A percentile compares a stretch with the other conserved stretches of the same genome.
Conservation (phyloP, 2,888 invertebrate genomes). For the Temnothorax unifasciatus region DNA sequence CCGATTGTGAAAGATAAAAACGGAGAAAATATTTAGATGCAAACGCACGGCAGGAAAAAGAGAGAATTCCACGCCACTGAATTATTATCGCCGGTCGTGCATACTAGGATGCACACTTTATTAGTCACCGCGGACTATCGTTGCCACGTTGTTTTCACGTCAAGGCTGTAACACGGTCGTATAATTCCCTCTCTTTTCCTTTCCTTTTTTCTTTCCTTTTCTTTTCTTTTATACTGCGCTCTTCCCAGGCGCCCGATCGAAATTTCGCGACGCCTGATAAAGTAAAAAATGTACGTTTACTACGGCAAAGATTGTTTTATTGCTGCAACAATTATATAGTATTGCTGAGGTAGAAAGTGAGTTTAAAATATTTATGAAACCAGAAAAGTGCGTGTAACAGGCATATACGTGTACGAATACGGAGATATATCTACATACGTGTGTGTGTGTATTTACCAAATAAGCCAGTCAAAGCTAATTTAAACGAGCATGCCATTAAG, state of each 20-base stretch:
- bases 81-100: slow-evolving; percentile 39
- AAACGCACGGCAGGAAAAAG: not conserved
- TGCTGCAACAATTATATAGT: not conserved
- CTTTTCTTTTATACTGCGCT: not conserved
- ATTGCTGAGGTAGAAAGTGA: slow-evolving; percentile 43
- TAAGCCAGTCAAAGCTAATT: slow-evolving; percentile 50
- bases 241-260: not conserved
- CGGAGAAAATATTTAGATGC: not conserved
- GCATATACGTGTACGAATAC: slow-evolving; percentile 26
- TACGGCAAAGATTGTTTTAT: slow-evolving; percentile 8
- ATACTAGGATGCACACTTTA: slow-evolving; percentile 57
- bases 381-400: not conserved
- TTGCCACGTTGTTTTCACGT: slow-evolving; percentile 58
- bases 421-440: not conserved
- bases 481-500: slow-evolving; percentile 55
- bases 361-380: slow-evolving; percentile 39
- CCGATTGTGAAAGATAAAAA: not conserved
- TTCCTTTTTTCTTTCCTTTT: not conserved
- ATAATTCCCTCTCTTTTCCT: slow-evolving; percentile 11
- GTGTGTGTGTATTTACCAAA: slow-evolving; percentile 47
- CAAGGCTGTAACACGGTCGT: slow-evolving; percentile 46
- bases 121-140: slow-evolving; percentile 61
- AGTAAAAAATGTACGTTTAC: not conserved
- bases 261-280: not conserved
- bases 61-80: slow-evolving; percentile 15